Conservation (phyloP, 2,888 invertebrate genomes). For the Epiblema foenella region DNA sequence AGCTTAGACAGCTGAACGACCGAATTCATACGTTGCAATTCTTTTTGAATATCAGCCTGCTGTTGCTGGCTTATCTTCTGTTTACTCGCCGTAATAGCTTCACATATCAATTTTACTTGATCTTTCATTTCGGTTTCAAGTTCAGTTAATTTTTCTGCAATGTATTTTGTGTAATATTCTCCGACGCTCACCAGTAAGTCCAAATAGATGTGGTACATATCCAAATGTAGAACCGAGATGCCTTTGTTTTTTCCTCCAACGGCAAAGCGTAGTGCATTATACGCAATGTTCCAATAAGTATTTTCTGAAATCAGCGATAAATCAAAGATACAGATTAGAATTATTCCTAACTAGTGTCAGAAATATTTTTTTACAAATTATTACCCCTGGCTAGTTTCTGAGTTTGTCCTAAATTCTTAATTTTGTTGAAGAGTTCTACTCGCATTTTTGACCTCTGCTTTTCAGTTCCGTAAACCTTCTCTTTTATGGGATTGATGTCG, state of each 20-base stretch:
- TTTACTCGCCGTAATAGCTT: conserved; percentile 53
- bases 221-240: conserved; percentile 59
- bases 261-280: conserved; percentile 44
- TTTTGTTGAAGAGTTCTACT: neutral
- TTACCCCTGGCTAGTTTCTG: neutral
- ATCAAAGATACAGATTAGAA: neutral
- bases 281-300: conserved; percentile 45
- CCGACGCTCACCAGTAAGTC: conserved; percentile 63
- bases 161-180: conserved; percentile 56
- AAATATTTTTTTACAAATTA: neutral
- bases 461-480: conserved; percentile 65
- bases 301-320: conserved; percentile 51
- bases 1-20: conserved; percentile 63
- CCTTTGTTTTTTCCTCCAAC: conserved; percentile 47
- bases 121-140: conserved; percentile 51
- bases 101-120: conserved; percentile 56
- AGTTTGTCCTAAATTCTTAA: neutral
- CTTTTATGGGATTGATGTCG: conserved; percentile 75
- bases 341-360: neutral
- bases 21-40: conserved; percentile 66
- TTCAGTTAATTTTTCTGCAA: conserved; percentile 38
- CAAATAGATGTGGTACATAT: conserved; percentile 61
- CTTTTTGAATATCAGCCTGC: conserved; percentile 66
- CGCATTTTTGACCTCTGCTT: neutral
- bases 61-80: conserved; percentile 71